Percentiles rank a stretch among this genome's conserved stretches.
These are phyloP conservation scores for Argyrosomus regius DNA, from an alignment of 2,797 vertebrate species.

Conservation along the genomic window DNA sequence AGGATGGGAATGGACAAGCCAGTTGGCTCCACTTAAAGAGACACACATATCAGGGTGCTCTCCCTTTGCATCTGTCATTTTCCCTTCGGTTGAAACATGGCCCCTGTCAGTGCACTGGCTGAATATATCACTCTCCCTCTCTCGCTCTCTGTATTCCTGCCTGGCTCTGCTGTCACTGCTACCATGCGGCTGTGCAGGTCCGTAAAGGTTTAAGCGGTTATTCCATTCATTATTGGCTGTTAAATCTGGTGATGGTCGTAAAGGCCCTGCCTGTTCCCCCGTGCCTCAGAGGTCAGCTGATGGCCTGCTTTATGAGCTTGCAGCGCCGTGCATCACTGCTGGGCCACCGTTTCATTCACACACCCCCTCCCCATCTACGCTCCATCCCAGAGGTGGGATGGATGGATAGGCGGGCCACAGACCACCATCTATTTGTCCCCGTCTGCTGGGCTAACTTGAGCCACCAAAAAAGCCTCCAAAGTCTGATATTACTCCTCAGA, in stretches of 20 bases:
- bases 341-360: slow-evolving; percentile 81
- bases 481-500: slow-evolving; percentile 88
- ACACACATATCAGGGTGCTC: slow-evolving; percentile 79
- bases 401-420: slow-evolving; percentile 87
- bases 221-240: slow-evolving; percentile 89
- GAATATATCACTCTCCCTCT: slow-evolving; percentile 63
- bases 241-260: slow-evolving; percentile 92
- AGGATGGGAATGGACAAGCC: slow-evolving; percentile 78
- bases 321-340: slow-evolving; percentile 89
- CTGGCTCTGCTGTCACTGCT: slow-evolving; percentile 69
- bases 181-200: slow-evolving; percentile 75
- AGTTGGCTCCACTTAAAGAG: slow-evolving; percentile 81
- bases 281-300: slow-evolving; percentile 91
- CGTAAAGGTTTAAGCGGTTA: slow-evolving; percentile 89
- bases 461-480: slow-evolving; percentile 87
- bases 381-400: slow-evolving; percentile 54
- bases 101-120: slow-evolving; percentile 76
- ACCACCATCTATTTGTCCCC: slow-evolving; percentile 91
- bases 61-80: slow-evolving; percentile 81
- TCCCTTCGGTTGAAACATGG: slow-evolving; percentile 83
- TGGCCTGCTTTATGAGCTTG: slow-evolving; percentile 92
- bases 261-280: slow-evolving; percentile 86
- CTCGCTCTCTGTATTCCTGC: slow-evolving; percentile 49
- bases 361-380: slow-evolving; percentile 33
- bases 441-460: slow-evolving; percentile 78